phyloP scores from a whole-genome alignment of 2,113 vertebrate species.

The Cynoglossus semilaevis region DNA sequence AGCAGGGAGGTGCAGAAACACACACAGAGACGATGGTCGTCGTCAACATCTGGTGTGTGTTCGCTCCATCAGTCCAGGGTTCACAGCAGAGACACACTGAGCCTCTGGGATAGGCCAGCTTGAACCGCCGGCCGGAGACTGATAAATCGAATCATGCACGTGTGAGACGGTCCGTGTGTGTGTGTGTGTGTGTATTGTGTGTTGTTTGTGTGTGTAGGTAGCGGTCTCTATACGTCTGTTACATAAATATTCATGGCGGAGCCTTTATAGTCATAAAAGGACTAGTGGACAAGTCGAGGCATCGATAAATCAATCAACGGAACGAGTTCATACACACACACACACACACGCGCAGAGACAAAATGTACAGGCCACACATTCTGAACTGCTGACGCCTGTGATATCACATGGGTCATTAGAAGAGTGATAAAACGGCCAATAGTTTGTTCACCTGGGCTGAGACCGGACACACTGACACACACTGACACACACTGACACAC shows the following conservation, averaged over 20 bases:
- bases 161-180: background rate
- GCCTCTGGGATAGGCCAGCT: constrained; percentile 11
- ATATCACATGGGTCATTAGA: constrained; percentile 46
- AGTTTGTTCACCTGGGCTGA: constrained; percentile 57
- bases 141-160: constrained; percentile 14
- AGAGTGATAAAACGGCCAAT: constrained; percentile 59
- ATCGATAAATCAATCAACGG: constrained; percentile 41
- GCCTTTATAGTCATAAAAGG: constrained; percentile 19
- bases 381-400: constrained; percentile 35
- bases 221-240: constrained; percentile 5
- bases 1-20: background rate
- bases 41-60: constrained; percentile 36
- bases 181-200: background rate
- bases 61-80: constrained; percentile 16
- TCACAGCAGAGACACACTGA: constrained; percentile 1
- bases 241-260: constrained; percentile 31
- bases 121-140: constrained; percentile 9
- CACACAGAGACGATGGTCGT: constrained; percentile 12
- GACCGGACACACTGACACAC: constrained; percentile 39
- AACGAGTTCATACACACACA: background rate
- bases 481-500: constrained; percentile 12
- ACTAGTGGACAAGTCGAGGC: constrained; percentile 3
- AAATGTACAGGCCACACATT: constrained; percentile 29
- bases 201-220: background rate
- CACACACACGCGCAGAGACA: background rate